Evolutionary conservation across 2,797 vertebrate species (phyloP), one percentile per base, ranked within the genome.

Genomic region (Erithacus rubecula): DNA sequence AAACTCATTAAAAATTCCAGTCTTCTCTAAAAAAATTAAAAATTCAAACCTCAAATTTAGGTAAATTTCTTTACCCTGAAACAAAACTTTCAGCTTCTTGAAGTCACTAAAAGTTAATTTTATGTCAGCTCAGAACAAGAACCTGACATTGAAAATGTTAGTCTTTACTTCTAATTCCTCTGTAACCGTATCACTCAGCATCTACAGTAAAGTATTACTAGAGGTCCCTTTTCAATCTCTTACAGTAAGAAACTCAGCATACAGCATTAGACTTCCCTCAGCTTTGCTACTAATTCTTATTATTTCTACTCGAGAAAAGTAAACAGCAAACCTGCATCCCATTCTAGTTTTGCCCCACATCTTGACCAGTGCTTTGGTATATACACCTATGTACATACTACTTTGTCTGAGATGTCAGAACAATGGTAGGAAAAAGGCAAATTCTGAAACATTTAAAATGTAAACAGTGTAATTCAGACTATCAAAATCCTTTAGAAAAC

Each of bases 321-420:
- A 85, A 93, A 83, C 44, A 81, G 77, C 74, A 68, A 85, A 11
- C 63, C 86, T 79, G n/a, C 53, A 89, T 11, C 74, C 76, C 44
- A 27, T 62, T 82, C 63, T 89, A 83, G 46, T 86, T 84, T 71
- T 72, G 55, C n/a, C 59, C 70, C 39, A 69, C 47, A 70, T 78
- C 81, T 65, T 94, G 75, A 79, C 65, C 69, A 87, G 36, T 84
- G 75, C 51, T 87, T 70, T 75, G 81, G 52, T 94, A 93, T 94
- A 91, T 92, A 94, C 87, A 96, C 16, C 53, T 94, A 91, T 79
- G 43, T 92, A 93, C 92, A 94, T 56, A 60, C 39, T 81, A 59
- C 52, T 76, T 71, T 47, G 64, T 53, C 75, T 52, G 71, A 87
- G 63, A 74, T 60, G 59, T 51, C 60, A 90, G 46, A 80, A 87